Conservation (phyloP, 2,113 vertebrate species). For the Holacanthus passer region DNA sequence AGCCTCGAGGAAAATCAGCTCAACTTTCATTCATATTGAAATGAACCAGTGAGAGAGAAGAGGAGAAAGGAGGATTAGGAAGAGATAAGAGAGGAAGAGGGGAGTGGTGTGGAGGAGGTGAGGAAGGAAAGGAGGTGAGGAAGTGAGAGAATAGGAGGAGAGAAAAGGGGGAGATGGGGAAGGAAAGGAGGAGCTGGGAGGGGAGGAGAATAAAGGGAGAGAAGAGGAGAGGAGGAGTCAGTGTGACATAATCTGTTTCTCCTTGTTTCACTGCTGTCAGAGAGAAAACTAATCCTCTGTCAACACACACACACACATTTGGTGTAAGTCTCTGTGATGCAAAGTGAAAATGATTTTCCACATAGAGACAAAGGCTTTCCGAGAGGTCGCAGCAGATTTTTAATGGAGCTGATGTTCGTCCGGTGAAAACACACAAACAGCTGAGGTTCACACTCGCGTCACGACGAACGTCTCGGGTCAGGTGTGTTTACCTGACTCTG, state of each 20-base stretch:
- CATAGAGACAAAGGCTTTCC: background rate
- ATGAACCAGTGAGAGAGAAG: constrained; percentile 48
- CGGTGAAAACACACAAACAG: no score
- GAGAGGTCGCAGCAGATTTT: background rate
- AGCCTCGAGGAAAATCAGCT: constrained; percentile 63
- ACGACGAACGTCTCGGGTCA: background rate
- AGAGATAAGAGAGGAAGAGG: background rate
- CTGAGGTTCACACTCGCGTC: background rate
- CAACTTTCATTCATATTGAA: constrained; percentile 71
- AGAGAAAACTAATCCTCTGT: constrained; percentile 36
- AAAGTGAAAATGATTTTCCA: background rate
- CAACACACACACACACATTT: background rate
- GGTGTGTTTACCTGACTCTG: background rate
- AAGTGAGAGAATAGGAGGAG: background rate
- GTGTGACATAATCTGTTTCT: constrained; percentile 47
- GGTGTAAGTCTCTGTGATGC: constrained; percentile 1
- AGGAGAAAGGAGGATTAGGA: background rate
- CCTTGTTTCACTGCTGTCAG: constrained; percentile 54
- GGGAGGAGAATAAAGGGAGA: background rate
- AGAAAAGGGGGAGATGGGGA: no score
- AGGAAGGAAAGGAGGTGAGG: background rate
- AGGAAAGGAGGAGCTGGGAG: background rate
- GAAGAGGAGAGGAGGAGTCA: constrained; percentile 11
- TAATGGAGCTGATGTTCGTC: no score
- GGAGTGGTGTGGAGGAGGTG: background rate